phyloP scores from a whole-genome alignment of 2,113 vertebrate genomes.

The Oceanodroma tethys region DNA sequence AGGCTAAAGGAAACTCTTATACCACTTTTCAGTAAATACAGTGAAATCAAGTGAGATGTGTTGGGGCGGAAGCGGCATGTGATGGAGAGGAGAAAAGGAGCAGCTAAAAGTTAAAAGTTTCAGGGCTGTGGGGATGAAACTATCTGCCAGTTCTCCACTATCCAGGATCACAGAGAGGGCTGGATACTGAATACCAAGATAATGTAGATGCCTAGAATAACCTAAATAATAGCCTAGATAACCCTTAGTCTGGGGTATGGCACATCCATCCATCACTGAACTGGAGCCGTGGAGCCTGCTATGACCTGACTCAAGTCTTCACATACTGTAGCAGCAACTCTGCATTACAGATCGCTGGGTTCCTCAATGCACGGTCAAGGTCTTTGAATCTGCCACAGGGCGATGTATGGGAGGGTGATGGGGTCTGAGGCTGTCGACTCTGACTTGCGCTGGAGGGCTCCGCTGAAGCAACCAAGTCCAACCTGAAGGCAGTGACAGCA shows the following conservation, averaged over 20 bases:
- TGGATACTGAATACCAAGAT: not conserved
- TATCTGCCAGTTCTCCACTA: not conserved
- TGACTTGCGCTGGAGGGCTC: not conserved
- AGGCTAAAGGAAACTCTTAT: not conserved
- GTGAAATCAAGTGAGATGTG: not conserved
- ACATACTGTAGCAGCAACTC: not conserved
- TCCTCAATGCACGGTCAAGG: not conserved
- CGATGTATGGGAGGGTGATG: rapidly evolving
- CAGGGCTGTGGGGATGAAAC: not conserved
- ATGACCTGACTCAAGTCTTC: not conserved
- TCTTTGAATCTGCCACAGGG: not conserved
- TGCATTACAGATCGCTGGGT: not conserved
- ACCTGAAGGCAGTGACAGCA: not conserved
- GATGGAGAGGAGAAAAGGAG: not conserved
- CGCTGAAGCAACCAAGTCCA: not conserved
- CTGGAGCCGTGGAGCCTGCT: not conserved
- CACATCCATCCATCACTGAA: not conserved
- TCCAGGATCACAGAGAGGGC: not conserved
- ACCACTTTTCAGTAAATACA: not conserved
- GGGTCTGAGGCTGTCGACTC: not conserved
- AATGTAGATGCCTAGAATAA: not conserved
- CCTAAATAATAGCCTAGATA: slow-evolving; percentile 40
- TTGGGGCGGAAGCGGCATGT: not conserved
- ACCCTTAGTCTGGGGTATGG: not conserved
- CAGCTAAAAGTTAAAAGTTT: not conserved